A percentile compares a stretch with the other conserved stretches of the same genome.
These are phyloP conservation scores for Dolichotis patagonum DNA, from an alignment of 2,113 vertebrate species.

Conservation along the genomic window DNA sequence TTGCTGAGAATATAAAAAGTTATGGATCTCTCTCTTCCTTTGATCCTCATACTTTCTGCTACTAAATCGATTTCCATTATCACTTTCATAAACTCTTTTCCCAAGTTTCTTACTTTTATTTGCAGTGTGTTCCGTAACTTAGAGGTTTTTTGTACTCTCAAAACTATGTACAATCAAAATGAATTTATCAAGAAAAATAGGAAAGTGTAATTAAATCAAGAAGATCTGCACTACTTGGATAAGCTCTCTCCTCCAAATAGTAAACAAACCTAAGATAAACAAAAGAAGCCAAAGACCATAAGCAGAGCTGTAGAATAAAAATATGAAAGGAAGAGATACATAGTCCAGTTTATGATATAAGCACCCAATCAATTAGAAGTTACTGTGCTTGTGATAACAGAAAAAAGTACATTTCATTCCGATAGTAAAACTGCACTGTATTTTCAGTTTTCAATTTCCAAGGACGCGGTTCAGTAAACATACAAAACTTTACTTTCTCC, in stretches of 20 bases:
- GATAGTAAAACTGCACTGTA: background rate
- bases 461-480: background rate
- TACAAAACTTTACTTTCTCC: background rate
- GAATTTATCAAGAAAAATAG: background rate
- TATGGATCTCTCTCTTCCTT: background rate
- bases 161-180: background rate
- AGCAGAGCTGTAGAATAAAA: background rate
- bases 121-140: background rate
- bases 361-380: background rate
- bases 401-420: background rate
- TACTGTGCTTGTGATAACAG: background rate
- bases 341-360: background rate
- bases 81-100: background rate
- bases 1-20: background rate
- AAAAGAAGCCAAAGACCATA: background rate
- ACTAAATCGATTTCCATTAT: background rate
- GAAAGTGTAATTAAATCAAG: background rate
- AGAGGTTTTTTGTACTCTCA: background rate
- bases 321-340: background rate
- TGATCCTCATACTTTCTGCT: background rate
- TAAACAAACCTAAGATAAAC: background rate
- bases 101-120: background rate
- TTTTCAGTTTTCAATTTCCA: background rate
- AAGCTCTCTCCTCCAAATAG: background rate
- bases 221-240: background rate